Conservation (phyloP, 2,888 invertebrate genomes). For the Epsilonema sp. region DNA sequence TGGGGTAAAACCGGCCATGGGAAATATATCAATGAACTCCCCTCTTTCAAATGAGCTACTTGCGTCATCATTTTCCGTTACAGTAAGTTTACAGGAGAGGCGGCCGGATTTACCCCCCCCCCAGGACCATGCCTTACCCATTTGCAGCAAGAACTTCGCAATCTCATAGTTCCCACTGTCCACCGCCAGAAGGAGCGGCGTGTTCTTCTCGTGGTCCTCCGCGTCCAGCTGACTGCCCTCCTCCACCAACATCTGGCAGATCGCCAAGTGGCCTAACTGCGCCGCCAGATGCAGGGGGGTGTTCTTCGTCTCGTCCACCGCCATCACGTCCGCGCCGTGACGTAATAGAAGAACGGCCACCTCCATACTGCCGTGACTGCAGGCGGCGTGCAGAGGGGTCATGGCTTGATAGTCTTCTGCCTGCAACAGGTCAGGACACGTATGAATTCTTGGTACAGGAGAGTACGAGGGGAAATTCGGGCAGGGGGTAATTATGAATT, state of each 20-base stretch:
- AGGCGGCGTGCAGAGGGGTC: conserved; percentile 46
- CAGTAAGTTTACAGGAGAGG: no score
- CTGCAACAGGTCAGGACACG: no score
- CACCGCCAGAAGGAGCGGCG: conserved; percentile 65
- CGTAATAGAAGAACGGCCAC: conserved; percentile 43
- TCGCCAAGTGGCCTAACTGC: conserved; percentile 43
- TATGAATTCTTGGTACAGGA: no score
- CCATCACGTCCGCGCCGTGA: conserved; percentile 57
- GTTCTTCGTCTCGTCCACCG: conserved; percentile 37
- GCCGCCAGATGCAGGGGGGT: conserved; percentile 68
- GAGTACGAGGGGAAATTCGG: no score
- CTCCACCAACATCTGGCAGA: conserved; percentile 12
- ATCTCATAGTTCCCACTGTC: conserved; percentile 66
- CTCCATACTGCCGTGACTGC: conserved; percentile 30
- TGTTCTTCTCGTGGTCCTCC: conserved; percentile 58
- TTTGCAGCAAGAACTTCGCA: conserved; percentile 47
- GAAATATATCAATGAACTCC: no score
- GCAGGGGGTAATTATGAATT: no score
- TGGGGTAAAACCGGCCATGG: no score
- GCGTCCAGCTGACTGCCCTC: conserved; percentile 41
- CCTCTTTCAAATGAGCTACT: no score
- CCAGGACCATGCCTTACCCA: no score
- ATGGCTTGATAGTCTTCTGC: conserved; percentile 46
- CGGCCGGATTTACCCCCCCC: conserved; percentile 30
- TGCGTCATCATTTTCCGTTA: no score